Conservation (phyloP, 2,113 vertebrate genomes). For the Dermatemys mawii region DNA sequence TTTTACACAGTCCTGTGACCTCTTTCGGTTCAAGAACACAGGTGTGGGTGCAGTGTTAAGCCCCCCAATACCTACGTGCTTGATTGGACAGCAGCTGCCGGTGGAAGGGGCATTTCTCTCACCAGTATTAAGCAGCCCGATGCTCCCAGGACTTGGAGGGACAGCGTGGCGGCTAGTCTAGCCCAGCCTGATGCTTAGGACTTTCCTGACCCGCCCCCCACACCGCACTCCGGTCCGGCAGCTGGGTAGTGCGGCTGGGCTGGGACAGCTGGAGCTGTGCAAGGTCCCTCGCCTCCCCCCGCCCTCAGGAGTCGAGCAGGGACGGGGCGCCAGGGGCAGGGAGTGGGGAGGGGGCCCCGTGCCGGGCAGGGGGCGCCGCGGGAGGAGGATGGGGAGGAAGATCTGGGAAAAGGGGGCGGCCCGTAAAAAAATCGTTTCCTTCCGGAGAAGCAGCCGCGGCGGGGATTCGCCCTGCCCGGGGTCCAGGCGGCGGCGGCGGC, state of each 20-base stretch:
- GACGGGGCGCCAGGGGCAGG: neutral
- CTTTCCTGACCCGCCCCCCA: neutral
- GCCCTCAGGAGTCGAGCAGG: neutral
- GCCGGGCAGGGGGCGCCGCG: conserved; percentile 17
- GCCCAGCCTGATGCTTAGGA: neutral
- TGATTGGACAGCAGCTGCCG: neutral
- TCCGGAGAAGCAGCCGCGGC: conserved; percentile 67
- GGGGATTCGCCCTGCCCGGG: neutral
- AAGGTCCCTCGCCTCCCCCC: conserved; percentile 18
- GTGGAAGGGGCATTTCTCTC: neutral
- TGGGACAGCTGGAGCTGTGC: neutral
- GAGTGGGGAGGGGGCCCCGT: neutral
- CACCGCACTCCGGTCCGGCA: no score
- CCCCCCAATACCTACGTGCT: no score
- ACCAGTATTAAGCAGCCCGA: neutral
- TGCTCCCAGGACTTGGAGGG: neutral
- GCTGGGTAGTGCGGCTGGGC: no score
- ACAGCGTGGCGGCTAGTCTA: neutral
- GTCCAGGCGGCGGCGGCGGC: neutral
- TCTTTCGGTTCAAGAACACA: neutral
- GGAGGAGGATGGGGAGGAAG: neutral
- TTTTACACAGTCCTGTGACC: neutral
- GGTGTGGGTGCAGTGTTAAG: neutral
- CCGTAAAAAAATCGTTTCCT: conserved; percentile 63
- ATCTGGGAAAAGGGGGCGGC: conserved; percentile 18